phyloP scores from a whole-genome alignment of 2,888 invertebrate genomes.

The Bibio marci region DNA sequence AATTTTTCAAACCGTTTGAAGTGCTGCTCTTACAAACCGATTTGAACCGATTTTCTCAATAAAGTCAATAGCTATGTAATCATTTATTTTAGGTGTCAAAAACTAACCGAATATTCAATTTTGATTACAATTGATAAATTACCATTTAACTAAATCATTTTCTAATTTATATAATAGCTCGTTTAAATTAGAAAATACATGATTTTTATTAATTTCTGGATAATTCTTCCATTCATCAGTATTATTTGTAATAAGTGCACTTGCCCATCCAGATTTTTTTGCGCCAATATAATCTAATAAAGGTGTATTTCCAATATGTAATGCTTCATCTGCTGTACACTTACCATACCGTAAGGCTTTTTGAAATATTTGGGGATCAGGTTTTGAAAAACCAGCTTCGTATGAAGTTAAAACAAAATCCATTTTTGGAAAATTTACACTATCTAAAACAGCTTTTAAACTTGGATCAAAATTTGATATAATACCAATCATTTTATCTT shows the following conservation, averaged over 20 bases:
- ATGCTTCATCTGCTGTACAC: constrained; percentile 36
- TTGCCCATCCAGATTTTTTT: constrained; percentile 51
- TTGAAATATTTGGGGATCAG: constrained; percentile 19
- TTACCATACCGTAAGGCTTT: constrained; percentile 33
- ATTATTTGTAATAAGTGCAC: constrained; percentile 17
- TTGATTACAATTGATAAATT: not conserved
- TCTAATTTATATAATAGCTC: constrained; percentile 13
- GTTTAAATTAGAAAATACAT: constrained; percentile 15
- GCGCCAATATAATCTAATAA: constrained; percentile 66
- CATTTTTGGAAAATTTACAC: constrained; percentile 47
- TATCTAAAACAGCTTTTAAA: constrained; percentile 44
- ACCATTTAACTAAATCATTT: not conserved
- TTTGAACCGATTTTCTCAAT: no score
- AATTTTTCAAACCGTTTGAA: no score
- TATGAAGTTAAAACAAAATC: constrained; percentile 70
- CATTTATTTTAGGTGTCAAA: no score
- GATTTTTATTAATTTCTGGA: constrained; percentile 6
- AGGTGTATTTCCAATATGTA: constrained; percentile 71
- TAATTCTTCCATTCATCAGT: constrained; percentile 6
- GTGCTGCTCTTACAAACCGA: no score
- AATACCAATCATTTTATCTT: constrained; percentile 41
- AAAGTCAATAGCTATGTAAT: no score
- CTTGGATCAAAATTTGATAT: constrained; percentile 85
- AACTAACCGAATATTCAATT: no score
- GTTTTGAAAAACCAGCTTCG: constrained; percentile 37